These are phyloP conservation scores for Apodemia hepburni DNA, from an alignment of 2,888 invertebrate species.

Conservation along the genomic window DNA sequence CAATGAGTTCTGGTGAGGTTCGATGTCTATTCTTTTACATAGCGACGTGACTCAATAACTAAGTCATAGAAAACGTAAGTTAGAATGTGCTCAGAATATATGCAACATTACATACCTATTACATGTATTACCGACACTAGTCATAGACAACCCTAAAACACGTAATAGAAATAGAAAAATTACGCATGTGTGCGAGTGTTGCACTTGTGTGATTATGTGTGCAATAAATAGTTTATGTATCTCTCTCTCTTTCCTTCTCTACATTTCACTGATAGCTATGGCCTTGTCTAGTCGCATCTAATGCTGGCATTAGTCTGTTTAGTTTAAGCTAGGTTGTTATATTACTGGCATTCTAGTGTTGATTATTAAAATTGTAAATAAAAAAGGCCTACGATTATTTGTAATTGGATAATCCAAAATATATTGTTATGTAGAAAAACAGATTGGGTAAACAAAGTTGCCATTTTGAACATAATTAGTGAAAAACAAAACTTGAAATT, in stretches of 20 bases:
- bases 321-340: slow-evolving; percentile 35
- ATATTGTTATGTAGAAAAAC: not conserved
- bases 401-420: not conserved
- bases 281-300: slow-evolving; percentile 81
- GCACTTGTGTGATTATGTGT: slow-evolving; percentile 71
- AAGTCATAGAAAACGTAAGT: slow-evolving; percentile 1
- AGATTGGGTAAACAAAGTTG: not conserved
- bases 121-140: slow-evolving; percentile 48
- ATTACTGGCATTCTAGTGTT: slow-evolving; percentile 1
- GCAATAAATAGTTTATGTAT: slow-evolving; percentile 74
- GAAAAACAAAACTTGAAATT: not conserved
- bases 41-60: not conserved
- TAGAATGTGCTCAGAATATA: slow-evolving; percentile 6
- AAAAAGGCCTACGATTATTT: not conserved
- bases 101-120: slow-evolving; percentile 25
- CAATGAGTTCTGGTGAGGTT: not conserved
- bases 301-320: slow-evolving; percentile 75
- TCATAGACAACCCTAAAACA: slow-evolving; percentile 56
- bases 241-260: slow-evolving; percentile 78
- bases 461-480: not conserved
- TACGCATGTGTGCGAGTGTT: slow-evolving; percentile 61
- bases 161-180: slow-evolving; percentile 75
- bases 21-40: not conserved
- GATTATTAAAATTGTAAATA: not conserved
- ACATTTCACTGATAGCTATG: slow-evolving; percentile 79